Conservation (phyloP, 2,113 vertebrate genomes). For the Dendropsophus ebraccatus region DNA sequence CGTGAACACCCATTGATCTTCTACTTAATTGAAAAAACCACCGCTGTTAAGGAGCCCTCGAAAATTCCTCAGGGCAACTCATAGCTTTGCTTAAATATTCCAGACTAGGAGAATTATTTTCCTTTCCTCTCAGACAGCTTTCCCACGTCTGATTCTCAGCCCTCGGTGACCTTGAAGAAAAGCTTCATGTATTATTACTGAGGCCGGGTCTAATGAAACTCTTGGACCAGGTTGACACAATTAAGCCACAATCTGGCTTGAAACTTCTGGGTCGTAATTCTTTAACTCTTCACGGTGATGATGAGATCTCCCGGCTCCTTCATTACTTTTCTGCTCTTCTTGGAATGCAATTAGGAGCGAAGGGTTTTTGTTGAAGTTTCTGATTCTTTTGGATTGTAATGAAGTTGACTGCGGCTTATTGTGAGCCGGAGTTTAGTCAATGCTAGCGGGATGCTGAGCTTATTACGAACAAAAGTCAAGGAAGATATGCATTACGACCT, state of each 20-base stretch:
- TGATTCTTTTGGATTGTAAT: not conserved
- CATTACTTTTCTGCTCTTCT: not conserved
- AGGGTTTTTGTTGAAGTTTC: not conserved
- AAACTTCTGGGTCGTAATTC: not conserved
- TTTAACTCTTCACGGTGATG: not conserved
- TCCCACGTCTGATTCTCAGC: not conserved
- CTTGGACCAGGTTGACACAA: constrained; percentile 50
- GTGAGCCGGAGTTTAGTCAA: not conserved
- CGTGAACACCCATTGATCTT: not conserved
- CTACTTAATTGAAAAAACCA: constrained; percentile 18
- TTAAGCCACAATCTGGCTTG: constrained; percentile 43
- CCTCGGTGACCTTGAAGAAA: constrained; percentile 49
- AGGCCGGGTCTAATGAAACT: constrained; percentile 58
- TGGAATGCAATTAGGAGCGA: not conserved
- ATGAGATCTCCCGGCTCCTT: not conserved
- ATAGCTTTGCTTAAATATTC: constrained; percentile 12
- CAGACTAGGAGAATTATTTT: constrained; percentile 13
- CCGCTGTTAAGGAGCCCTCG: not conserved
- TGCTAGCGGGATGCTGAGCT: not conserved
- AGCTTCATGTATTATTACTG: constrained; percentile 48
- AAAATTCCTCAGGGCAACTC: constrained; percentile 14
- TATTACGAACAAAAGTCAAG: not conserved
- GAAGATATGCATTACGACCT: not conserved
- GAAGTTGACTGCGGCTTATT: not conserved
- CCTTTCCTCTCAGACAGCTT: constrained; percentile 10